Evolutionary conservation across 92 coral and sea anemone species (phyloP).

Genomic region (Zoanthus solanderi): DNA sequence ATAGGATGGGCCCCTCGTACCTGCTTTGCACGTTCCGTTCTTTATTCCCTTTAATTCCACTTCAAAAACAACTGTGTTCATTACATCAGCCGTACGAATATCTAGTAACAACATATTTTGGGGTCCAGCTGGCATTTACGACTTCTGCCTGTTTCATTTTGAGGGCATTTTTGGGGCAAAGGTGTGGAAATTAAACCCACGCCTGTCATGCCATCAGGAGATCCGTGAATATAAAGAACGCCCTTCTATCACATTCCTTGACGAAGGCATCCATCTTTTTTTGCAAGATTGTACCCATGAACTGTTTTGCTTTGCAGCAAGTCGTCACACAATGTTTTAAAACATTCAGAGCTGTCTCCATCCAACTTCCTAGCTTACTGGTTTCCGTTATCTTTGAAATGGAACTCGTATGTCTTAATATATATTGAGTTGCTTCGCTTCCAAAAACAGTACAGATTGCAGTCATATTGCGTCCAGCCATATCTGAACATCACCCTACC

Average conservation of each 20-base stretch:
- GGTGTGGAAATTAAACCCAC: slow-evolving; percentile 64
- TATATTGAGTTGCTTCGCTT: slow-evolving; percentile 12
- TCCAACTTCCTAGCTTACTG: slow-evolving; percentile 59
- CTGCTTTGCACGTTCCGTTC: slow-evolving; percentile 53
- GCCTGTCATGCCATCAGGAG: slow-evolving; percentile 64
- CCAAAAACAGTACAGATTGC: slow-evolving; percentile 65
- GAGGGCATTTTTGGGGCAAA: slow-evolving; percentile 36
- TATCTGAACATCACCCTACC: not conserved
- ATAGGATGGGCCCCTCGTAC: slow-evolving; percentile 62
- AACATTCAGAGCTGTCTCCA: slow-evolving; percentile 38
- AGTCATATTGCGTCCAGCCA: not conserved
- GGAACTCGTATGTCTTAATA: slow-evolving; percentile 71
- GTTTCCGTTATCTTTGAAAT: slow-evolving; percentile 69
- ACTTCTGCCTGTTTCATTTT: not conserved
- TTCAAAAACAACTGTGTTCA: slow-evolving; percentile 61
- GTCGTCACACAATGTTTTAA: slow-evolving; percentile 63
- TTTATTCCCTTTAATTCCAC: slow-evolving; percentile 57
- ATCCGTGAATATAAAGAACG: slow-evolving; percentile 55
- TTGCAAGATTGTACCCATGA: slow-evolving; percentile 55
- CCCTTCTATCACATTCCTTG: slow-evolving; percentile 26
- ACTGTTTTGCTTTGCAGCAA: slow-evolving; percentile 50
- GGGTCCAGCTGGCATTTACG: not conserved
- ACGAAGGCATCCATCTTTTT: slow-evolving; percentile 52
- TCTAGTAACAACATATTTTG: not conserved
- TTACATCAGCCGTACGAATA: slow-evolving; percentile 33